Base-by-base conservation (phyloP, 2,113 vertebrate genomes). In the Trichechus manatus region DNA sequence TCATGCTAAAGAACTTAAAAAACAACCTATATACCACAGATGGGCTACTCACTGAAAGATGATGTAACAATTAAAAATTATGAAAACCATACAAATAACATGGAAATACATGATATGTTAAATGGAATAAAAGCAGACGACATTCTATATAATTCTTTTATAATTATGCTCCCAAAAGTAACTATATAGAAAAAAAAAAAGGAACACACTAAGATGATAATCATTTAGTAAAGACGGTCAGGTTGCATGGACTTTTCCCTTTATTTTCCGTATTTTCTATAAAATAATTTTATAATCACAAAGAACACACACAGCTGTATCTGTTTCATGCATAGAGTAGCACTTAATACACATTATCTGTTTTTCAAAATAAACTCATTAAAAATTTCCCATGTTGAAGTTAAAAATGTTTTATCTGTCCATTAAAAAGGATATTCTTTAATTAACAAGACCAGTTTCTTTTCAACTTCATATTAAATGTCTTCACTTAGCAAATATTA, bases 401-500 rank as follows among this genome's bases (percentile, higher is more conserved):
- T 87, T 61, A 86, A 86, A 97, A 87, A 78, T 36, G 42, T 61
- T 82, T 36, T 78, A 39, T 70, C 64, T 89, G 36, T 68, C 85
- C 70, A 68, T 91, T 90, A 70, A 83, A 74, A 53, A 70, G 7
- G 25, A 50, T 82, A 93, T 42, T 82, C 39, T 86, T 86, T 63
- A 63, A 53, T 53, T 64, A 79, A 86, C 36, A 93, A 66, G 68
- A 56, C 15, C 84, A 89, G 82, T 89, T 80, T 80, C 79, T 87
- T 92, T 85, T 77, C 33, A 53, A 50, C 33, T 89, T 85, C 36
- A 87, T 75, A 80, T 61, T 64, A 92, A 64, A 79, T 89, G 36
- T 22, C 74, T 93, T 97, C 27, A 79, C 31, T 88, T 66, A 78
- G 61, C 68, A 95, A 94, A 78, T 84, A 87, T 44, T 92, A 93